Base-by-base conservation (phyloP, 2,113 vertebrate species). In the Monopterus albus region DNA sequence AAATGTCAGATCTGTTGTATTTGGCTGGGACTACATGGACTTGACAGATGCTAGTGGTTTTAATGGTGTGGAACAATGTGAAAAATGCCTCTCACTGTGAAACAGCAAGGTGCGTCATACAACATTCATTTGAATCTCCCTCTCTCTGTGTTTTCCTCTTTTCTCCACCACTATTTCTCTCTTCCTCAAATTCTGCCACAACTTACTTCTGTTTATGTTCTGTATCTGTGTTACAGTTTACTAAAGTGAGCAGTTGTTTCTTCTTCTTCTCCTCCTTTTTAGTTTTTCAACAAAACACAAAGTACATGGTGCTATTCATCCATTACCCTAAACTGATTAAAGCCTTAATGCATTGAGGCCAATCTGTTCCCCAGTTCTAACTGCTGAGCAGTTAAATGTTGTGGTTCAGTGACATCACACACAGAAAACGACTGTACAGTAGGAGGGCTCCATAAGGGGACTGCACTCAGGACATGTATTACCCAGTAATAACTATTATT, bases 11-110 rank as follows among this genome's bases (percentile, higher is more conserved):
- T 56, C 23, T 13, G n/a, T 36, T 75, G 78, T 69, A 58, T 75
- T 64, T 28, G 25, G 66, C 25, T 65, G 42, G 75, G 45, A 35
- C 35, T 63, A 23, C 31, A 35, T 49, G 20, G 65, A 68, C 57
- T 51, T 79, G 81, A 87, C 47, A 17, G 68, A 81, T 79, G 63
- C 52, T 76, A 2, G 57, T 79, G 64, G 55, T 83, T 77, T 81
- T 74, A 88, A 89, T 81, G 82, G 74, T 75, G 85, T 79, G 75
- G 67, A 88, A 85, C 83, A 80, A 83, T 80, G 77, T 83, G 83
- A 79, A 73, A 85, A 84, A 88, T 67, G 58, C 36, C 39, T 70
- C 64, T 65, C 20, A 26, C 11, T 4, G 64, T 36, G 55, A 70
- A 47, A 38, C 53, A 68, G 64, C 62, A n/a, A 67, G 66, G 73